Conservation (phyloP, 1,140 invertebrate species). For the Plutomurus gul region DNA sequence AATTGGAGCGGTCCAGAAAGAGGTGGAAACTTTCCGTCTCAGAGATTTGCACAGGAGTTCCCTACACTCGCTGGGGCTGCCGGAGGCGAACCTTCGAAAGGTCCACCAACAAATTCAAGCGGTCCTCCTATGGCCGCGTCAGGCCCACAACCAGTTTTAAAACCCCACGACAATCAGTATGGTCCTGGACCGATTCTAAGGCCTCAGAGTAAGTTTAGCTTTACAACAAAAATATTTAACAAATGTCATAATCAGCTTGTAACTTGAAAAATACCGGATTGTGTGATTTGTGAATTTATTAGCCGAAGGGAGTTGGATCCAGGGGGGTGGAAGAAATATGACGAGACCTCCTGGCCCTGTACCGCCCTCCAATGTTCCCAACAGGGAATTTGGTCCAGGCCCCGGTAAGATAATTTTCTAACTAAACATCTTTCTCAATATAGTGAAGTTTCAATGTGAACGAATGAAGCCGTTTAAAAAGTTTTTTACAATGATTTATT, state of each 20-base stretch:
- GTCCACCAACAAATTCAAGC: constrained; percentile 23
- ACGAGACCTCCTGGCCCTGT: constrained; percentile 40
- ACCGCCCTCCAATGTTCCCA: constrained; percentile 28
- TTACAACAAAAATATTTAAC: not conserved
- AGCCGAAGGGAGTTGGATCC: constrained; percentile 54
- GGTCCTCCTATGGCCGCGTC: not conserved
- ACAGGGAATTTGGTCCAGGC: constrained; percentile 31
- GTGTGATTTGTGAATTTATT: not conserved
- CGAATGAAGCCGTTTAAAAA: no score
- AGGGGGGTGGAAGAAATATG: constrained; percentile 50
- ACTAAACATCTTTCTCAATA: no score
- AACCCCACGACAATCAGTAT: constrained; percentile 52
- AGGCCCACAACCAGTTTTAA: constrained; percentile 36
- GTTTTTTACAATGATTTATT: no score
- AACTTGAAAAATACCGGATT: no score
- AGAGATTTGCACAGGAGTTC: constrained; percentile 47
- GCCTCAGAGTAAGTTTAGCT: constrained; percentile 50
- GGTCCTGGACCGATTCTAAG: constrained; percentile 53
- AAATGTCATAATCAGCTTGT: not conserved
- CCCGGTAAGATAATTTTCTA: no score
- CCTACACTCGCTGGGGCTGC: constrained; percentile 45
- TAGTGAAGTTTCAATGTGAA: no score
- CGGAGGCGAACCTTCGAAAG: constrained; percentile 31
- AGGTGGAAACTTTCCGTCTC: constrained; percentile 36
- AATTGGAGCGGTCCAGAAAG: constrained; percentile 48